Evolutionary conservation across 2,888 invertebrate species (phyloP), one percentile per base, ranked within the genome.

Genomic region (Metellina segmentata): DNA sequence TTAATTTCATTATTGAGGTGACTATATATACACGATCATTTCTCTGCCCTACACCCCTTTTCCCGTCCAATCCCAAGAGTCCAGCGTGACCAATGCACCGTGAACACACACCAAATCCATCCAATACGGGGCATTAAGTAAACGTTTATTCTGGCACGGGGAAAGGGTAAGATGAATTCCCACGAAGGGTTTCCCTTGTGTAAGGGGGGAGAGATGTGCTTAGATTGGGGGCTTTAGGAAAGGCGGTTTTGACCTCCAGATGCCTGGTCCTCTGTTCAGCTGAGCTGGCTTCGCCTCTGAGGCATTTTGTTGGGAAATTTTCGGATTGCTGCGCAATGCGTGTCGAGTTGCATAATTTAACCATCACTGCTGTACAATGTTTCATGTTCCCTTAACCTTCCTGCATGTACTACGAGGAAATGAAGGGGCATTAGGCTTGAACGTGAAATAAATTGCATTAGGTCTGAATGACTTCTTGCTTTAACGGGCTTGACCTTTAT

Each of bases 21-120:
- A 74, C 71, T 53, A n/a, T n/a, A n/a, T n/a, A n/a, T n/a, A 72
- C 83, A 74, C 11, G 83, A 85, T 85, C 83, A 48, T 53, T 85
- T 85, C 20, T 72, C 9, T 52, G 48, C 51, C 48, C 71, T 51
- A 13, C 48, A 13, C n/a, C 16, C 20, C 70, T n/a, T 8, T 82
- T 9, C 49, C 72, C 72, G 11, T 4, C 19, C 72, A 79, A n/a
- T 20, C 11, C 9, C 13, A 52, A 6, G 52, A 48, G 19, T 52
- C 16, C 9, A 48, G 13, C 8, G 52, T 53, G 75, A 51, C 75
- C 85, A 85, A 85, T 85, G 74, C n/a, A 74, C 53, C 85, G 69
- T 20, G 52, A 83, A 61, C 34, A 16, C 16, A 53, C n/a, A 9
- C 81, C 11, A 70, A 79, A 79, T 61, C 79, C 61, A 48, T 49